Conservation (phyloP, 2,797 vertebrate genomes). For the Lagodon rhomboides region DNA sequence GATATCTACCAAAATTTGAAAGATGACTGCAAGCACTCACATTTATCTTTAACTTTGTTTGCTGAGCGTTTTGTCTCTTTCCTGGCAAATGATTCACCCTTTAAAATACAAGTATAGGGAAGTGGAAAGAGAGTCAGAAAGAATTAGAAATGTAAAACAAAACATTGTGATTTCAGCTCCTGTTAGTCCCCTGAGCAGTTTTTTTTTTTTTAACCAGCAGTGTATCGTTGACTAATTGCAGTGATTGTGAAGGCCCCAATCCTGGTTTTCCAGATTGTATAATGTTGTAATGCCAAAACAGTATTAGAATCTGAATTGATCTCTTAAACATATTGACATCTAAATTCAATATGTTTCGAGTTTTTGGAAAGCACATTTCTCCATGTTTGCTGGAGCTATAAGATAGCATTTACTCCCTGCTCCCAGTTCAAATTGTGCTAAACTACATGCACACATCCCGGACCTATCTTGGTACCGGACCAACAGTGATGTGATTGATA, state of each 20-base stretch:
- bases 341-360: background rate
- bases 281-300: background rate
- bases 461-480: constrained; percentile 2
- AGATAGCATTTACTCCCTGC: background rate
- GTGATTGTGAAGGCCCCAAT: background rate
- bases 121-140: too few relatives aligned
- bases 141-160: background rate
- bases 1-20: too few relatives aligned
- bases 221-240: background rate
- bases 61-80: too few relatives aligned
- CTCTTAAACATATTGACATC: background rate
- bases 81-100: too few relatives aligned
- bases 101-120: too few relatives aligned
- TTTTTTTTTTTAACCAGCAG: background rate
- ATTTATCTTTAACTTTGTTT: too few relatives aligned
- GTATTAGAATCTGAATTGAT: background rate
- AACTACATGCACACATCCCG: background rate
- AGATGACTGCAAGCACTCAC: too few relatives aligned
- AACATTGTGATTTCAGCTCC: background rate
- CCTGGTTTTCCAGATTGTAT: background rate
- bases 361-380: constrained; percentile 1
- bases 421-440: constrained; percentile 17
- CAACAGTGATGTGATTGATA: constrained; percentile 18
- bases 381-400: background rate
- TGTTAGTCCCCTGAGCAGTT: background rate